Conservation (phyloP, 2,888 invertebrate genomes). For the Mycalesis mineus region DNA sequence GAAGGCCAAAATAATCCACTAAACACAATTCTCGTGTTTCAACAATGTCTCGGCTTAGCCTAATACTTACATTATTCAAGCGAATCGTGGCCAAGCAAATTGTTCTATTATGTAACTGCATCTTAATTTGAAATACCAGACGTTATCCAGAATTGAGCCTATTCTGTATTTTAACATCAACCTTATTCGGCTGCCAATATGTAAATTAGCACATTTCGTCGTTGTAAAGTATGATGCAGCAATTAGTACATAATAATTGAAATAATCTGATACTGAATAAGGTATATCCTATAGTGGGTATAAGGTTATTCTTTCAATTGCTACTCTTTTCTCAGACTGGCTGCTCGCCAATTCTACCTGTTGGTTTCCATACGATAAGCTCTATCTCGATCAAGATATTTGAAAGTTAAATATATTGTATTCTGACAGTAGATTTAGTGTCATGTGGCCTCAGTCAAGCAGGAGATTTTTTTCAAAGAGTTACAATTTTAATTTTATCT, state of each 20-base stretch:
- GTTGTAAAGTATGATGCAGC: constrained; percentile 1
- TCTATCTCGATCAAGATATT: constrained; percentile 4
- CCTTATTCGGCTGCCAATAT: neutral
- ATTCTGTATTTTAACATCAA: neutral
- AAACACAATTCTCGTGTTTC: neutral
- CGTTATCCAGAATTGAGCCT: neutral
- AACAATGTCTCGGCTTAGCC: neutral
- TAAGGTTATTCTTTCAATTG: too few relatives aligned
- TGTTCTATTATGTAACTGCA: neutral
- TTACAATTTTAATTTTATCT: too few relatives aligned
- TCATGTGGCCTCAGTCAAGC: too few relatives aligned
- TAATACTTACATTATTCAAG: neutral
- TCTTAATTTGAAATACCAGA: neutral
- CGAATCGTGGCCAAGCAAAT: neutral
- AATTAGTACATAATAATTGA: constrained; percentile 29
- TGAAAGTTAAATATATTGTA: too few relatives aligned
- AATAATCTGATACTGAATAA: constrained; percentile 32
- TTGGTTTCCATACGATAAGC: constrained; percentile 41
- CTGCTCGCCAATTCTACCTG: constrained; percentile 57
- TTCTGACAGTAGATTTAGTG: too few relatives aligned
- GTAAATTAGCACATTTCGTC: constrained; percentile 1
- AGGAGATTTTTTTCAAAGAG: too few relatives aligned
- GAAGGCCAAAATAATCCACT: neutral
- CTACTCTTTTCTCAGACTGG: constrained; percentile 34
- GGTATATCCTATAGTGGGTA: too few relatives aligned